Percentiles rank a stretch among this genome's conserved stretches.
phyloP scores from a whole-genome alignment of 2,888 invertebrate genomes.

The Blastobasis adustella region DNA sequence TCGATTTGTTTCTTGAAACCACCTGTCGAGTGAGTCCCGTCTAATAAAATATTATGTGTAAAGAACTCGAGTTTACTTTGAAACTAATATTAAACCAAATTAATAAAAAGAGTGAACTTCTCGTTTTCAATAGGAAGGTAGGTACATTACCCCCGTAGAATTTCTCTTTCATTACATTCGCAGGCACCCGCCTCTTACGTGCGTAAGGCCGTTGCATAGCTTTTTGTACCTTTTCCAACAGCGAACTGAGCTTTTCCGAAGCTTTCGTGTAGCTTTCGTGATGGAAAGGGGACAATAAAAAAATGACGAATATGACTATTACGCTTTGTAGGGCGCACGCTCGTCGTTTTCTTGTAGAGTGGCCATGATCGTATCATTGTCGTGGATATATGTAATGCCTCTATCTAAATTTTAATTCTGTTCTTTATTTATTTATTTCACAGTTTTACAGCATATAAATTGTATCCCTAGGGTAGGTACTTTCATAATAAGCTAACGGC shows the following conservation, averaged over 20 bases:
- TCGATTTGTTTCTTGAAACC: too few relatives aligned
- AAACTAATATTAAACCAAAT: too few relatives aligned
- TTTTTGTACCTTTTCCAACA: conserved; percentile 10
- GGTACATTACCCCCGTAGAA: conserved; percentile 50
- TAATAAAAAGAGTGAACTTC: too few relatives aligned
- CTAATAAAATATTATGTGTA: too few relatives aligned
- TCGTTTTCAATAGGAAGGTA: neutral
- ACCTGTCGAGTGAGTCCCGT: too few relatives aligned
- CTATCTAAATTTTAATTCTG: too few relatives aligned
- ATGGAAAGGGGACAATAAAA: conserved; percentile 52
- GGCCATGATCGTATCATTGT: conserved; percentile 5
- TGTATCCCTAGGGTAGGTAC: too few relatives aligned
- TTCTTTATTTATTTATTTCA: too few relatives aligned
- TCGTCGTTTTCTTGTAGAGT: conserved; percentile 24
- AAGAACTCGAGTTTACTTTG: too few relatives aligned
- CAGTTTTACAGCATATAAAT: too few relatives aligned
- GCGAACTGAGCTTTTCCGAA: conserved; percentile 22
- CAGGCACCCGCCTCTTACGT: conserved; percentile 40
- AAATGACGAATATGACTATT: conserved; percentile 58
- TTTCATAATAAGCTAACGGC: too few relatives aligned
- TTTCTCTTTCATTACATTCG: conserved; percentile 54
- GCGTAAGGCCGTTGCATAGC: conserved; percentile 59
- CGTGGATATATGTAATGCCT: too few relatives aligned
- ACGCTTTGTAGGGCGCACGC: conserved; percentile 58
- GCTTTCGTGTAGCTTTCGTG: conserved; percentile 37